These are phyloP conservation scores for Drosophila formosana DNA, from an alignment of 2,888 invertebrate species.

Conservation along the genomic window DNA sequence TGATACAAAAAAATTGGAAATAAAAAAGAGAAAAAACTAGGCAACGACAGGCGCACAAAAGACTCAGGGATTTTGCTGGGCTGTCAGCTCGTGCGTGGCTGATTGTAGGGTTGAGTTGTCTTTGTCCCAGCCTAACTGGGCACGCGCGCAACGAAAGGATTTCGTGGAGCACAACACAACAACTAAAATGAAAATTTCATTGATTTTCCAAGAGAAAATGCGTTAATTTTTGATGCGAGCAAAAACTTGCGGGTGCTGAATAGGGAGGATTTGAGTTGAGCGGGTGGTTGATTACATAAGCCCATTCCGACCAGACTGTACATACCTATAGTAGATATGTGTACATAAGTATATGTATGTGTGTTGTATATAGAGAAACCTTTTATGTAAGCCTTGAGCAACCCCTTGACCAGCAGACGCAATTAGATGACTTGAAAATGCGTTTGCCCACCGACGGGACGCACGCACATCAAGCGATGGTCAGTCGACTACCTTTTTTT, in stretches of 20 bases:
- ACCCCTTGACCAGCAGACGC: constrained; percentile 65
- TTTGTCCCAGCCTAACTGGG: constrained; percentile 46
- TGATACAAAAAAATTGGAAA: constrained; percentile 69
- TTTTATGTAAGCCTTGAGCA: constrained; percentile 37
- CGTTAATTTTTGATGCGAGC: constrained; percentile 50
- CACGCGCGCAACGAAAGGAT: constrained; percentile 78
- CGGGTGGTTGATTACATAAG: constrained; percentile 60
- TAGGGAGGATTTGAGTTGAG: constrained; percentile 30
- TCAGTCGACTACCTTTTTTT: constrained; percentile 50
- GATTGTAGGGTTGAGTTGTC: constrained; percentile 79
- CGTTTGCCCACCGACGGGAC: constrained; percentile 39
- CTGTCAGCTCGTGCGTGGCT: constrained; percentile 78
- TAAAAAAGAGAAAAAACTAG: constrained; percentile 51
- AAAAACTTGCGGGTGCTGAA: constrained; percentile 54
- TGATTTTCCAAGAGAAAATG: constrained; percentile 62
- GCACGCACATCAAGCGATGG: constrained; percentile 47
- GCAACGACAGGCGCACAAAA: constrained; percentile 70
- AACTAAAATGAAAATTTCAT: constrained; percentile 49
- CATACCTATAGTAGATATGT: constrained; percentile 7
- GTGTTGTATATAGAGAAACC: constrained; percentile 14
- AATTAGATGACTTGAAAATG: constrained; percentile 66
- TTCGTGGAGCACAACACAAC: constrained; percentile 24
- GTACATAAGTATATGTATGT: neutral
- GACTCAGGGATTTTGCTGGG: constrained; percentile 42
- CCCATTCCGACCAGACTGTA: constrained; percentile 1